Conservation (phyloP, 2,888 invertebrate species). For the Eristalinus aeneus region DNA sequence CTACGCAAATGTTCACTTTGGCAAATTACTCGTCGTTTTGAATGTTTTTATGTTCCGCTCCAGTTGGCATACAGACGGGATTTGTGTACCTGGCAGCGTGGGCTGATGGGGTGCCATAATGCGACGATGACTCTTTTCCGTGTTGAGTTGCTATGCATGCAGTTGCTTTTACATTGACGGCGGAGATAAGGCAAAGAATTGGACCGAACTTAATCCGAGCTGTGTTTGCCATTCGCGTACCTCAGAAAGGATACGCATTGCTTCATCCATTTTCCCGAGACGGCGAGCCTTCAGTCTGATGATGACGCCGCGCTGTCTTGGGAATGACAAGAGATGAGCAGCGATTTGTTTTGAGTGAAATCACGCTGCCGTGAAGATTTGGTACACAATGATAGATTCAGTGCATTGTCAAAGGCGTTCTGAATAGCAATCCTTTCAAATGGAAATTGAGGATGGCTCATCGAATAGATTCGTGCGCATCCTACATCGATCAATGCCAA, state of each 20-base stretch:
- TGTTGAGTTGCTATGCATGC: neutral
- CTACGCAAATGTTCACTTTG: conserved; percentile 1
- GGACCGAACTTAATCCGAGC: neutral
- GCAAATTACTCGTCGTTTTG: neutral
- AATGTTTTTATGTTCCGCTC: neutral
- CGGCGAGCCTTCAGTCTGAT: neutral
- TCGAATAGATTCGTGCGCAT: neutral
- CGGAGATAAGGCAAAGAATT: neutral
- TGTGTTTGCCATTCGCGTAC: neutral
- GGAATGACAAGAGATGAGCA: neutral
- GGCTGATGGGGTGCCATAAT: neutral
- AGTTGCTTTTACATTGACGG: neutral
- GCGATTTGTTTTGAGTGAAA: neutral
- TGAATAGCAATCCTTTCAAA: neutral
- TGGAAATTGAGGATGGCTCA: neutral
- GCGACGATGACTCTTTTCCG: neutral
- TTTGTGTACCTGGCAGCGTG: neutral
- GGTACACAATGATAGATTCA: neutral
- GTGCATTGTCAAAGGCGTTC: neutral
- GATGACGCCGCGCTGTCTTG: neutral
- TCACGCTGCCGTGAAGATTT: neutral
- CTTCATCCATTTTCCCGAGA: neutral
- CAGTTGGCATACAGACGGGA: neutral
- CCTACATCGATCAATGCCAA: neutral
- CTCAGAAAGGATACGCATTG: neutral